A percentile compares a stretch with the other conserved stretches of the same genome.
Conservation (phyloP, 2,888 invertebrate genomes). For the Ophion ellenae region DNA sequence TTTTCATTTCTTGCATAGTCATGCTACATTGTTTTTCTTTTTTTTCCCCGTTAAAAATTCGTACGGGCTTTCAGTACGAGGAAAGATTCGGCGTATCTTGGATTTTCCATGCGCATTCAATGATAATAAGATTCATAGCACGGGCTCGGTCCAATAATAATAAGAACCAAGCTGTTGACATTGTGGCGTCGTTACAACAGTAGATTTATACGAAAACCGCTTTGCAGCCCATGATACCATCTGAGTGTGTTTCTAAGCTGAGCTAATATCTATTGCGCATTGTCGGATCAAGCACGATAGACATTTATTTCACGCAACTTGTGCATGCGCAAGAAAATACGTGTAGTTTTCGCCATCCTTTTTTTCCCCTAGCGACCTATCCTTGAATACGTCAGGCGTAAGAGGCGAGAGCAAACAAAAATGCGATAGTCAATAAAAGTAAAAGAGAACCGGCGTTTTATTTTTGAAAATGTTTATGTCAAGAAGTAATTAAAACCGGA, state of each 20-base stretch:
- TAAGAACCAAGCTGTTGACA: not conserved
- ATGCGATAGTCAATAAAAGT: not conserved
- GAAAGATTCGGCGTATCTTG: not conserved
- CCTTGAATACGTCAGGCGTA: too few species aligned
- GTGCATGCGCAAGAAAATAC: not conserved
- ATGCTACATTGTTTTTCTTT: not conserved
- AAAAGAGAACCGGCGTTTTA: not conserved
- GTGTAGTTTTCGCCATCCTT: not conserved
- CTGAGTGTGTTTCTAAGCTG: not conserved
- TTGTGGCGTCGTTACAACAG: not conserved
- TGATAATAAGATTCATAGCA: not conserved
- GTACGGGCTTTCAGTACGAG: not conserved
- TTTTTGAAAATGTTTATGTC: not conserved
- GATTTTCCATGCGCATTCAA: not conserved
- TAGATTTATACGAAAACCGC: constrained; percentile 10
- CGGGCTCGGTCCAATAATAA: not conserved
- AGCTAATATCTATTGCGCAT: constrained; percentile 5
- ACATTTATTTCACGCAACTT: not conserved
- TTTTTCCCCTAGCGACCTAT: too few species aligned
- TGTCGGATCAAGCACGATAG: not conserved
- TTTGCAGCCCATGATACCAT: not conserved
- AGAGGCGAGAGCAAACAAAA: too few species aligned
- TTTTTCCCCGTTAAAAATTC: not conserved
- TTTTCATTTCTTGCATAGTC: not conserved
- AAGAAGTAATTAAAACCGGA: not conserved